These are phyloP conservation scores for Caenorhabditis imperialis DNA, from an alignment of 2,888 invertebrate genomes.

Conservation along the genomic window DNA sequence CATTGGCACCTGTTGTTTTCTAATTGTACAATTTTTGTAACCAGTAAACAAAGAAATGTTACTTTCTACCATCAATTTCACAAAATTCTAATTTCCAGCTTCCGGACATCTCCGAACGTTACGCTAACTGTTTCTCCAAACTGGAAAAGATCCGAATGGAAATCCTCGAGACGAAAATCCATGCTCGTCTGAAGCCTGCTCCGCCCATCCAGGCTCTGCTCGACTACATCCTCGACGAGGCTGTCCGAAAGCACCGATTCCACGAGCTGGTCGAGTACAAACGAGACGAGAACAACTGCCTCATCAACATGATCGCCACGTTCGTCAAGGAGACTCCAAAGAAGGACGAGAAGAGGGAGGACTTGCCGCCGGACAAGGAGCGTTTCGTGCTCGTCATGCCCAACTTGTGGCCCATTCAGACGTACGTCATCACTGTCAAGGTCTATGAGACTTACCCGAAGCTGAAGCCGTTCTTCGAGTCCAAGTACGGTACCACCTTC, in stretches of 20 bases:
- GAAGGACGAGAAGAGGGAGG: background rate
- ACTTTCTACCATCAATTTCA: background rate
- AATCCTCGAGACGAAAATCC: background rate
- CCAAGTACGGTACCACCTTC: constrained; percentile 1
- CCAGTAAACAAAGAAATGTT: too few species aligned
- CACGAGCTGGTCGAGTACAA: constrained; percentile 11
- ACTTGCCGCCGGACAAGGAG: background rate
- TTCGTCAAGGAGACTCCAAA: background rate
- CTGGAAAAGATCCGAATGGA: constrained; percentile 22
- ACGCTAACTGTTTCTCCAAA: constrained; percentile 2
- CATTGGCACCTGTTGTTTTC: too few species aligned
- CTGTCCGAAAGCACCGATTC: constrained; percentile 1
- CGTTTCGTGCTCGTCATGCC: constrained; percentile 10
- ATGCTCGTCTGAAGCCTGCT: background rate
- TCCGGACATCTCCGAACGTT: background rate
- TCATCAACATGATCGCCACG: background rate
- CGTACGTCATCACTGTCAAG: constrained; percentile 4
- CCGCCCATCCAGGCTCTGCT: background rate
- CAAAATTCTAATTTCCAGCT: background rate
- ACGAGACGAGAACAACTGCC: background rate
- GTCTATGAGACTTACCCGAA: constrained; percentile 13
- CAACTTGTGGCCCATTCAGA: background rate
- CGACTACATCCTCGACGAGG: constrained; percentile 12
- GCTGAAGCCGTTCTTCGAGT: constrained; percentile 11
- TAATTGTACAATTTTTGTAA: too few species aligned